Evolutionary conservation across 2,113 vertebrate species (phyloP).

Genomic region (Cololabis saira): DNA sequence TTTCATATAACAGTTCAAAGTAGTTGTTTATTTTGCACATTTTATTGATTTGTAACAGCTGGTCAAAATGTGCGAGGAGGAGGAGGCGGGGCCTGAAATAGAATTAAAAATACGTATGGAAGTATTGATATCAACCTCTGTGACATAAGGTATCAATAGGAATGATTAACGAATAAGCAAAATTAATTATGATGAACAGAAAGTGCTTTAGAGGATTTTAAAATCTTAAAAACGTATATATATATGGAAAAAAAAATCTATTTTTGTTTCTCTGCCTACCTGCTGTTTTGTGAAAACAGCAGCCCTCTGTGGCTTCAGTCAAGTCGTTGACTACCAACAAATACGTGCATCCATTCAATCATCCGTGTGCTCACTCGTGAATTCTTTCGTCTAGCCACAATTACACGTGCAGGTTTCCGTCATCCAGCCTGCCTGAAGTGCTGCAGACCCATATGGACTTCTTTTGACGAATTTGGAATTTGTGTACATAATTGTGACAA

Average conservation of each 20-base stretch:
- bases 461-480: conserved; percentile 43
- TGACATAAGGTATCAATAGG: conserved; percentile 76
- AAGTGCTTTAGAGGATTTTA: conserved; percentile 80
- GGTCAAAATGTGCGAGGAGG: conserved; percentile 67
- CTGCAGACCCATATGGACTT: conserved; percentile 54
- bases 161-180: conserved; percentile 72
- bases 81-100: conserved; percentile 54
- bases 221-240: conserved; percentile 69
- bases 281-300: conserved; percentile 80
- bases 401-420: conserved; percentile 21
- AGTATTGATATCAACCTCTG: conserved; percentile 77
- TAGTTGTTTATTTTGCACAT: conserved; percentile 84
- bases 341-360: conserved; percentile 61
- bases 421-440: conserved; percentile 50
- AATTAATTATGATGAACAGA: conserved; percentile 73
- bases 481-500: conserved; percentile 73
- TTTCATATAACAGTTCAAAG: conserved; percentile 80
- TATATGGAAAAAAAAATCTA: conserved; percentile 77
- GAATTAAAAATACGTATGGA: conserved; percentile 64
- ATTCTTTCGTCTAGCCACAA: conserved; percentile 47
- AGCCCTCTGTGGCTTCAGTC: conserved; percentile 73
- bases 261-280: conserved; percentile 79
- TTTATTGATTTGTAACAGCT: conserved; percentile 77
- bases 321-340: conserved; percentile 64
- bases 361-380: conserved; percentile 49